Evolutionary conservation across 2,113 vertebrate species (phyloP).

Genomic region (Nothobranchius kuhntae): DNA sequence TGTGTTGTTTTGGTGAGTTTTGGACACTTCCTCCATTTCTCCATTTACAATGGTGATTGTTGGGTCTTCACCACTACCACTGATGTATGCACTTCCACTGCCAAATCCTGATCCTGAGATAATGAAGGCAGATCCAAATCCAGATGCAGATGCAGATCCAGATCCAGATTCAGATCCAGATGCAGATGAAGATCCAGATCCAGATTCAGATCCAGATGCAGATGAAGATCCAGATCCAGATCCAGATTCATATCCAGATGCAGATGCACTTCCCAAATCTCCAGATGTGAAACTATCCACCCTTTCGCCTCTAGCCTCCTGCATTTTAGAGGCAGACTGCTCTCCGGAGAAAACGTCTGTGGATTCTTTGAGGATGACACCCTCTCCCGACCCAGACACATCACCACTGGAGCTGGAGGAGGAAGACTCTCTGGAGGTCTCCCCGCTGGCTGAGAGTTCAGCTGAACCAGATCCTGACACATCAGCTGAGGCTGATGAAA

Average conservation of each 20-base stretch:
- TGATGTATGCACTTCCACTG: slow-evolving; percentile 44
- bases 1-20: slow-evolving; percentile 40
- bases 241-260: slow-evolving; percentile 46
- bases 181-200: too few species aligned
- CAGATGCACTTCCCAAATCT: slow-evolving; percentile 58
- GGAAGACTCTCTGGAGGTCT: slow-evolving; percentile 62
- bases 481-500: slow-evolving; percentile 65
- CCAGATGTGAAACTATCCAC: slow-evolving; percentile 41
- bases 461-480: slow-evolving; percentile 64
- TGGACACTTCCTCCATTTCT: slow-evolving; percentile 71
- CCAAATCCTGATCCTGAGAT: slow-evolving; percentile 69
- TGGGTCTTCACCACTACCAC: slow-evolving; percentile 66
- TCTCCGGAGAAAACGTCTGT: slow-evolving; percentile 51
- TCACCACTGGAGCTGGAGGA: slow-evolving; percentile 48
- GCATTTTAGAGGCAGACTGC: slow-evolving; percentile 52
- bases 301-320: slow-evolving; percentile 62
- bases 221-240: slow-evolving; percentile 23
- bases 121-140: slow-evolving; percentile 52
- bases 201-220: slow-evolving; percentile 47
- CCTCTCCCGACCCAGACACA: slow-evolving; percentile 56
- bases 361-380: slow-evolving; percentile 42
- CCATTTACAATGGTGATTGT: slow-evolving; percentile 79
- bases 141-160: slow-evolving; percentile 48
- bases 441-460: slow-evolving; percentile 62
- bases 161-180: slow-evolving; percentile 33